Evolutionary conservation across 2,888 invertebrate genomes (phyloP), one percentile per base, ranked within the genome.

Genomic region (Phortica okadai): DNA sequence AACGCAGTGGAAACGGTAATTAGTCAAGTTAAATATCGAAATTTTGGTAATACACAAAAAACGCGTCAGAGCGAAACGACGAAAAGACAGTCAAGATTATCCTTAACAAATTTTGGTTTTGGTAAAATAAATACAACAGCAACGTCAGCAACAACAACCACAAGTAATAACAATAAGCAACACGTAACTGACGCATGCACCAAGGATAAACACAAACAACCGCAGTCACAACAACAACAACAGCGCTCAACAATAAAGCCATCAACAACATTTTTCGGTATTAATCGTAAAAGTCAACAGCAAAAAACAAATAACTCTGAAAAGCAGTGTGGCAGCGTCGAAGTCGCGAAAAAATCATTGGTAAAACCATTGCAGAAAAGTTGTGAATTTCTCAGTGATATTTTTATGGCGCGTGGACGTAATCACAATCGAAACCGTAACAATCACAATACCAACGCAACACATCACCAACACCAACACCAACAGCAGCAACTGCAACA

Each of bases 371-470:
- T 89, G 79, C 87, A 87, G 80, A 88, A 84, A 80, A 88, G 90
- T 83, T 88, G 89, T 77, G 89, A 89, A 74, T 87, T 90, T 81
- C 83, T 90, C 69, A 88, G 84, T 84, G 90, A 90, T 77, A 88
- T 90, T 81, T 90, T 90, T 88, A 91, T 91, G 91, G 91, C 91
- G 80, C 91, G 91, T 82, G 91, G 91, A 88, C 91, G 91, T 86
- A 90, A 91, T 85, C 90, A 90, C 77, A 88, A 90, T 83, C 89
- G 90, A 25, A 84, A 84, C 76, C 88, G 89, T 74, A 87, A 87
- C 72, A 83, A 85, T 44, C 82, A 21, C 64, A 74, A 33, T 16
- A 7, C 80, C 14, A 45, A 45, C 79, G 76, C 50, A 74, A 76
- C 33, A 72, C 75, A 50, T 73, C 64, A 41, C 21, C 82, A 78